phyloP scores from a whole-genome alignment of 2,888 invertebrate genomes.

The Epinotia brunnichana region DNA sequence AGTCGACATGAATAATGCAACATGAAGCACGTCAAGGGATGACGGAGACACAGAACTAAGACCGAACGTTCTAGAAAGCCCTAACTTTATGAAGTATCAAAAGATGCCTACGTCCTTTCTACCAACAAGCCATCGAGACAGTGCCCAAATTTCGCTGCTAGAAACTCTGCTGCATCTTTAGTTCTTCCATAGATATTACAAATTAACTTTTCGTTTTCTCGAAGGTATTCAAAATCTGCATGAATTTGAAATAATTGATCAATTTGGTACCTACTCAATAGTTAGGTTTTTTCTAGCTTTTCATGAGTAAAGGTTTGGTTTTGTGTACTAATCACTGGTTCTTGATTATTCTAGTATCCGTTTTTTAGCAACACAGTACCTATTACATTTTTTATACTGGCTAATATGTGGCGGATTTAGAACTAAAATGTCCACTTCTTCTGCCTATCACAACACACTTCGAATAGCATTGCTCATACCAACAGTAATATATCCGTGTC shows the following conservation, averaged over 20 bases:
- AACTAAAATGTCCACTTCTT: too few relatives aligned
- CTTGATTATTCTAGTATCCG: not conserved
- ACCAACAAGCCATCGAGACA: not conserved
- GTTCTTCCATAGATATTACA: constrained; percentile 1
- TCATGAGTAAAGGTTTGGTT: too few relatives aligned
- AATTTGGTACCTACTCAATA: too few relatives aligned
- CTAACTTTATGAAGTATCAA: not conserved
- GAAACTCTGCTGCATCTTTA: not conserved
- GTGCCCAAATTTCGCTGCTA: constrained; percentile 2
- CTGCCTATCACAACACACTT: too few relatives aligned
- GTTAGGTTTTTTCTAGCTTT: too few relatives aligned
- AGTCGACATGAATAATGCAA: constrained; percentile 26
- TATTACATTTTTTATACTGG: too few relatives aligned
- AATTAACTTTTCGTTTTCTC: constrained; percentile 8
- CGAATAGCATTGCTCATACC: too few relatives aligned
- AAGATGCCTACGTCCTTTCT: not conserved
- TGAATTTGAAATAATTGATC: not conserved
- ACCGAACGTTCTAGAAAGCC: not conserved
- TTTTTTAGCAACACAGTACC: not conserved
- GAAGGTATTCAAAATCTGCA: not conserved
- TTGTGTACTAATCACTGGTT: not conserved
- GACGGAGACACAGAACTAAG: not conserved
- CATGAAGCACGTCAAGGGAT: constrained; percentile 6
- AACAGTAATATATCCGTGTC: not conserved
- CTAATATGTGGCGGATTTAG: not conserved